Evolutionary conservation across 1,140 invertebrate genomes (phyloP).

Genomic region (Philotrypesis tridentata): DNA sequence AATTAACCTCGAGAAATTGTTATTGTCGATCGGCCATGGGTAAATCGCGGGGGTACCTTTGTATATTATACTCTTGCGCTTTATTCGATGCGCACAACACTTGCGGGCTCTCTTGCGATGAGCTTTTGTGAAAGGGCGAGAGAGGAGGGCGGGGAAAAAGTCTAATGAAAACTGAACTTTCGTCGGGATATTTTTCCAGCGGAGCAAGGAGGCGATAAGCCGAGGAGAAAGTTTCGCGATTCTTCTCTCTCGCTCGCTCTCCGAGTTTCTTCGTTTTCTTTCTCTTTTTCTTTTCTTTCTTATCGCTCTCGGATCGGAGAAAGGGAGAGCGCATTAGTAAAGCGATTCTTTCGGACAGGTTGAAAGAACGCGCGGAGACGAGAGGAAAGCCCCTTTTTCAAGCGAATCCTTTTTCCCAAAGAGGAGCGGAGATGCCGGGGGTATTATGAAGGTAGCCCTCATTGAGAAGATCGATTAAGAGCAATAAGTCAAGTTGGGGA

Average conservation of each 20-base stretch:
- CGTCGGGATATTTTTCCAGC: constrained; percentile 9
- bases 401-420: constrained; percentile 7
- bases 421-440: not conserved
- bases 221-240: constrained; percentile 27
- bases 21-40: no score
- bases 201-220: not conserved
- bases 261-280: no score
- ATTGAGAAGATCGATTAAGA: constrained; percentile 7
- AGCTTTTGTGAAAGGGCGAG: no score
- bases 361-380: not conserved
- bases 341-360: constrained; percentile 19
- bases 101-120: no score
- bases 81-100: no score
- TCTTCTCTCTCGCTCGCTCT: not conserved
- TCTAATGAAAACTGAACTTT: constrained; percentile 29
- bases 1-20: no score
- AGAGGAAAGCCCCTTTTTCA: constrained; percentile 7
- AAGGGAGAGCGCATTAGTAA: not conserved
- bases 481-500: constrained; percentile 2
- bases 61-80: no score
- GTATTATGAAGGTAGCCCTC: not conserved
- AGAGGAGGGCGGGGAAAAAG: not conserved
- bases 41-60: no score
- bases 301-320: constrained; percentile 11
- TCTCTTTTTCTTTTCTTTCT: no score